Base-by-base conservation (phyloP, 1,140 invertebrate genomes). In the Lasioglossum baleicum region DNA sequence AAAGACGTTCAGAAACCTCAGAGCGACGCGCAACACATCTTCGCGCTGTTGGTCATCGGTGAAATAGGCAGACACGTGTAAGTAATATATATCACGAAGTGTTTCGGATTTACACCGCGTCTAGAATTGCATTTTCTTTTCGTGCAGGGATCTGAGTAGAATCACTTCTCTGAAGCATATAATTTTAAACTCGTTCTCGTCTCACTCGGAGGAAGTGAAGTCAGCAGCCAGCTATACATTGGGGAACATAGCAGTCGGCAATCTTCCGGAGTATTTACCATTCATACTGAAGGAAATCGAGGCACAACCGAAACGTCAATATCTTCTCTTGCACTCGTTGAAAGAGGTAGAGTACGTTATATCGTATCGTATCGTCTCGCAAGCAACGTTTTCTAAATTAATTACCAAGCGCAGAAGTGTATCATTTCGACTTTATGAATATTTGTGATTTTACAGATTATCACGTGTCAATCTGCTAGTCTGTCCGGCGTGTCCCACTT, bases 191-290 rank as follows among this genome's bases (percentile, higher is more conserved):
- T 97, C 96, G 22, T 97, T 98, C 88, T 95, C 95, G 0, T 95
- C 96, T 22, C 94, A 95, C 4, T 97, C 96, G 0, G 97, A 98
- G 91, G 97, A 98, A 92, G 96, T 97, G 0, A 99, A 99, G 93
- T 98, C 98, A 0, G 98, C 98, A 15, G 98, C 99, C 5, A 99
- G 98, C 80, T 99, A 99, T 93, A 98, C 98, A 17, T 94, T 99
- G 40, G 98, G 98, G 51, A 98, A 98, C 75, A 96, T 99, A 44
- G 97, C 97, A 56, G 97, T 99, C 86, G 99, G 99, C 53, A 99
- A 99, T 93, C 93, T 99, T 79, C 95, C 96, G 5, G 96, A 97
- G 88, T 99, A 98, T 94, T 93, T 99, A 80, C 98, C 99, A 7
- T 98, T 99, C 90, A 97, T 99, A 82, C 93, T 99, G 0, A 95